Conservation (phyloP, 2,888 invertebrate species). For the Lithodes maja region DNA sequence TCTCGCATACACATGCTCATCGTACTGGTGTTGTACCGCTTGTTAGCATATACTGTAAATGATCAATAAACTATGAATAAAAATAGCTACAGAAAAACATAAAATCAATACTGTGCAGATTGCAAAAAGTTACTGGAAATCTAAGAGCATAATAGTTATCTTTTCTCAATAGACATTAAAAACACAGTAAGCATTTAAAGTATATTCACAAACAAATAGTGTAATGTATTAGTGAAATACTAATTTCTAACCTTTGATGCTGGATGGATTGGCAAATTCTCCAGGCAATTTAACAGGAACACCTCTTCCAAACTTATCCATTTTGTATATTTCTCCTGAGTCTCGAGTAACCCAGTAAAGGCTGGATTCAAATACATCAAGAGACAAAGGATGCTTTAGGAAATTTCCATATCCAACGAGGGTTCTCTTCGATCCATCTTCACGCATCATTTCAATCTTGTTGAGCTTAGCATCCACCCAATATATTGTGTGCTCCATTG, state of each 20-base stretch:
- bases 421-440: slow-evolving; percentile 84
- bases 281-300: slow-evolving; percentile 88
- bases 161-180: not conserved
- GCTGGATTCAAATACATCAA: slow-evolving; percentile 92
- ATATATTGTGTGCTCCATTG: slow-evolving; percentile 91
- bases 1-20: slow-evolving; percentile 78
- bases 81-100: not conserved
- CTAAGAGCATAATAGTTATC: not conserved
- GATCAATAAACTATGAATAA: not conserved
- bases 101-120: not conserved
- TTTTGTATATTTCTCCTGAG: slow-evolving; percentile 88
- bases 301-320: slow-evolving; percentile 98
- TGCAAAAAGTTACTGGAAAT: not conserved
- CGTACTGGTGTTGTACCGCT: slow-evolving; percentile 71
- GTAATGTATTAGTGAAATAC: no score
- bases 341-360: slow-evolving; percentile 95
- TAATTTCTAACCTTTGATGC: slow-evolving; percentile 78
- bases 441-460: slow-evolving; percentile 88
- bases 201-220: no score
- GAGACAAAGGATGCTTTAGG: slow-evolving; percentile 86
- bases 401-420: slow-evolving; percentile 71
- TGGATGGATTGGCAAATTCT: slow-evolving; percentile 89
- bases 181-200: not conserved
- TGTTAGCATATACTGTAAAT: slow-evolving; percentile 73
- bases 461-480: slow-evolving; percentile 97